phyloP scores from a whole-genome alignment of 2,888 invertebrate species.

The Deroplatys truncata region DNA sequence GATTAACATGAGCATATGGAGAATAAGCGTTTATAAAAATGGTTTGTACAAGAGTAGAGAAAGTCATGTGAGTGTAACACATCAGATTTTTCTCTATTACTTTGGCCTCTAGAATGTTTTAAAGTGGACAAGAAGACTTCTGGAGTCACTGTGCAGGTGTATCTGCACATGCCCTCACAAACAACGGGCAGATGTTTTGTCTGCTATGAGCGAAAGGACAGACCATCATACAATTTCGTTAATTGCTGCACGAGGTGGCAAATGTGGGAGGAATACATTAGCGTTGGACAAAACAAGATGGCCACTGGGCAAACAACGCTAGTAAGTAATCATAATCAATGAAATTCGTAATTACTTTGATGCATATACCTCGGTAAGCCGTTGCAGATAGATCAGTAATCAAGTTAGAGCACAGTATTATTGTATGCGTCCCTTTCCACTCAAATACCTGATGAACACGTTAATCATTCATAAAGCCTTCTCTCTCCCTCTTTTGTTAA shows the following conservation, averaged over 20 bases:
- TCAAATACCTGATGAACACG: neutral
- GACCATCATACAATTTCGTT: neutral
- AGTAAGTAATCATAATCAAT: neutral
- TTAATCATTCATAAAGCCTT: neutral
- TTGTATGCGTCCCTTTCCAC: neutral
- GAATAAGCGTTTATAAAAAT: too few species aligned
- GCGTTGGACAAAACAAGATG: neutral
- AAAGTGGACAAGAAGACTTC: too few species aligned
- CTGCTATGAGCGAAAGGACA: too few species aligned
- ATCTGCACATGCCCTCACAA: too few species aligned
- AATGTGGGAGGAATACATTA: constrained; percentile 9
- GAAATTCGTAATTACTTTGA: constrained; percentile 14
- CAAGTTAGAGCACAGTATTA: neutral
- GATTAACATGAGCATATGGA: too few species aligned
- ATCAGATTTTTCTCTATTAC: too few species aligned
- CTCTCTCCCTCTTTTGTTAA: neutral
- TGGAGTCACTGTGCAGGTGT: too few species aligned
- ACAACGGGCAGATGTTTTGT: too few species aligned
- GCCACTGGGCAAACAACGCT: neutral
- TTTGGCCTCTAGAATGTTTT: too few species aligned
- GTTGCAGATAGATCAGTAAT: constrained; percentile 1
- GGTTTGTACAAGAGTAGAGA: too few species aligned
- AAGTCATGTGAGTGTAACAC: too few species aligned
- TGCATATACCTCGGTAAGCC: neutral
- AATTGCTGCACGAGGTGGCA: neutral